Evolutionary conservation across 2,888 invertebrate species (phyloP).

Genomic region (Pediacus dermestoides): DNA sequence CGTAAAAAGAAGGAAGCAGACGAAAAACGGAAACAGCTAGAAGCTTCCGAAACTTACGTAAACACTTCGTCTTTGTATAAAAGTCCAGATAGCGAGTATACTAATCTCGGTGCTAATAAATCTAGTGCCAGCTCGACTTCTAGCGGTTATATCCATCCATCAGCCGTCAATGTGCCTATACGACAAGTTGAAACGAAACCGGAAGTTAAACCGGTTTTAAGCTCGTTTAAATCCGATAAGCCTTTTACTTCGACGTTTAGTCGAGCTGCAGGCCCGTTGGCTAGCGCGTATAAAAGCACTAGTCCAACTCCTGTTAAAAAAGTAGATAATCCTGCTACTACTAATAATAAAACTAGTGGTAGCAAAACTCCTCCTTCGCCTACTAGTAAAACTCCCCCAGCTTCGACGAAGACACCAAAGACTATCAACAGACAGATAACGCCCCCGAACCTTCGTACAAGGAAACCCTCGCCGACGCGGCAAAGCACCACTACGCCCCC

Average conservation of each 20-base stretch:
- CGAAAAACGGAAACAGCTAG: slow-evolving; percentile 32
- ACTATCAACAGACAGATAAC: slow-evolving; percentile 37
- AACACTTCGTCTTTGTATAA: slow-evolving; percentile 53
- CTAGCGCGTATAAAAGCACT: slow-evolving; percentile 15
- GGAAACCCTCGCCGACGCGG: slow-evolving; percentile 42
- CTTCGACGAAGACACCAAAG: slow-evolving; percentile 15
- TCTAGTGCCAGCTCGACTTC: slow-evolving; percentile 62
- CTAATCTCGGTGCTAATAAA: slow-evolving; percentile 57
- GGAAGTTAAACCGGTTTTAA: slow-evolving; percentile 26
- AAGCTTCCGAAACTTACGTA: slow-evolving; percentile 57
- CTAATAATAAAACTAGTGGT: slow-evolving; percentile 23
- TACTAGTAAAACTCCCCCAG: slow-evolving; percentile 21
- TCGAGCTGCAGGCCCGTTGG: slow-evolving; percentile 32
- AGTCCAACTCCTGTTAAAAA: slow-evolving; percentile 23
- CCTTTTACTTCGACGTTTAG: slow-evolving; percentile 31
- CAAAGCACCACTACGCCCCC: slow-evolving; percentile 28
- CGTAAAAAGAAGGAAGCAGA: slow-evolving; percentile 56
- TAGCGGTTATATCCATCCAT: slow-evolving; percentile 71
- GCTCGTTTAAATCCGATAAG: slow-evolving; percentile 38
- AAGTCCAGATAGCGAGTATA: slow-evolving; percentile 57
- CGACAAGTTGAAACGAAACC: slow-evolving; percentile 24
- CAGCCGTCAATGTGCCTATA: slow-evolving; percentile 65
- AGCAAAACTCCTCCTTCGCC: slow-evolving; percentile 31
- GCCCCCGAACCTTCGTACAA: slow-evolving; percentile 53
- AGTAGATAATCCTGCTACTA: slow-evolving; percentile 25